Evolutionary conservation across 1,140 invertebrate species (phyloP), one percentile per base, ranked within the genome.

Genomic region (Aphelenchoides fujianensis): DNA sequence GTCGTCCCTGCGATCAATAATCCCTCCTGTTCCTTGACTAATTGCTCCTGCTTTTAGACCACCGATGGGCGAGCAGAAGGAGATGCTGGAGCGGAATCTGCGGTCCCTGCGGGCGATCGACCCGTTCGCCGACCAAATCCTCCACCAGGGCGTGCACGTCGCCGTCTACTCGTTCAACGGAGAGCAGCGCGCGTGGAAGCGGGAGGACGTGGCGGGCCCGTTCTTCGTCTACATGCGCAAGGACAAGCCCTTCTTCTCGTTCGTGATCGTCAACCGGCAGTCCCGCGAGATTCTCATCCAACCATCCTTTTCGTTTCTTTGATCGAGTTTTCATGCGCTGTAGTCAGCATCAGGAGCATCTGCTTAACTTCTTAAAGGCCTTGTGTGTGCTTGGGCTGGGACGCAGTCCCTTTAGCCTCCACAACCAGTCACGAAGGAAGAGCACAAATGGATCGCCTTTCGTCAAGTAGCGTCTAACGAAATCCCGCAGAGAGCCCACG

Each of bases 201-300:
- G 54, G 1, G 62, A 31, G n/a, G 72, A 74, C 16, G 68, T 81
- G 27, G 77, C 55, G 28, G 75, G 75, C 23, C 78, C 75, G 19
- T 61, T 80, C 27, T 80, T 77, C 48, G 35, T 77, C 27, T 80
- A 80, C 59, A 52, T 71, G 27, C 59, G 75, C 7, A 3, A 28
- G n/a, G 78, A 77, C 31, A 23, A 48, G 12, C 78, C 78, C 0
- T 54, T 52, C 23, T 79, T 79, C 32, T 78, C 79, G 5, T 52
- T 82, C 7, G 67, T 79, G 53, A 80, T 79, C 27, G 78, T 74
- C 3, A 79, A 79, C 55, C 73, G 78, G 0, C 79, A 79, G n/a
- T 80, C 77, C 12, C 74, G 52, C 0, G 41, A 76, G 5, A 76
- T 82, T 37, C 77, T 73, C 28, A 75, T 79, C 37, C 62, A 76